Evolutionary conservation across 2,113 vertebrate species (phyloP).

Genomic region (Pedetes capensis): DNA sequence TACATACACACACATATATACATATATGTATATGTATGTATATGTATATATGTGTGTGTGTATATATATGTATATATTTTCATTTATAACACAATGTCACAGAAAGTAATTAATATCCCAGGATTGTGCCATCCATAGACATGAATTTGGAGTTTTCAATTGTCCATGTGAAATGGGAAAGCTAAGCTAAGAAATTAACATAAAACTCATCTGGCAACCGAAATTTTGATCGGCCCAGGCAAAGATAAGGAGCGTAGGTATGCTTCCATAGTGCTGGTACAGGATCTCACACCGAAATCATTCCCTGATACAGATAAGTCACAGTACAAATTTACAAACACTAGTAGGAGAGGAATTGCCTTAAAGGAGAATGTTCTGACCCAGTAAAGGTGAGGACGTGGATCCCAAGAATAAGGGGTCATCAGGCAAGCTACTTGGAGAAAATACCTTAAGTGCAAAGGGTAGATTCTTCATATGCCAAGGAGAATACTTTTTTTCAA

Average conservation of each 20-base stretch:
- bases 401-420: background rate
- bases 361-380: background rate
- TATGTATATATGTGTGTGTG: no score
- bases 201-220: background rate
- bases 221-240: background rate
- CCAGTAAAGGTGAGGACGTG: background rate
- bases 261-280: background rate
- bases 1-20: no score
- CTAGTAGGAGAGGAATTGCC: background rate
- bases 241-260: background rate
- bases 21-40: no score
- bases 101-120: background rate
- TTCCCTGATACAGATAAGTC: no score
- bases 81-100: background rate
- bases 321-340: no score
- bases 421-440: background rate
- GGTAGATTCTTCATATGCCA: background rate
- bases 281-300: background rate
- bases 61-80: no score
- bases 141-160: background rate
- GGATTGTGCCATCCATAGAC: background rate
- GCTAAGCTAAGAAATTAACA: background rate
- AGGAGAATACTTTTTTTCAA: background rate
- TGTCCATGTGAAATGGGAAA: background rate
- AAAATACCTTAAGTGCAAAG: no score